Base-by-base conservation (phyloP, 2,888 invertebrate species). In the Eudemis profundana region DNA sequence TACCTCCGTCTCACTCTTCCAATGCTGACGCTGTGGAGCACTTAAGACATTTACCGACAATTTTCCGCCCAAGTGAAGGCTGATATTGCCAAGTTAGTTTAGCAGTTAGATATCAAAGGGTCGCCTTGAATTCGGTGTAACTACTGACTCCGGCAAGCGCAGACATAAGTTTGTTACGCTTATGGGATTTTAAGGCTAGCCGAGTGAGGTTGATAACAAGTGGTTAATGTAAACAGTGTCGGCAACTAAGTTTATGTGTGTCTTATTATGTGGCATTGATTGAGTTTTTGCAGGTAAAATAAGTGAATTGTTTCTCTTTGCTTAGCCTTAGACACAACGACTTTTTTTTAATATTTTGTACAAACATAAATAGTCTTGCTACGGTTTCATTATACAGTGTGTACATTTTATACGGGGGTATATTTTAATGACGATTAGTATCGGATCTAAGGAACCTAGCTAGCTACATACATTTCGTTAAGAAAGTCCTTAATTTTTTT, bases 21-120 rank as follows among this genome's bases (percentile, higher is more conserved):
- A n/a, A n/a, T 3, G 3, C 53, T 23, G 38, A 40, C 7, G 14
- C 23, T 29, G 19, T 10, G 14, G 14, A 27, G 49, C 14, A 49
- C 49, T 29, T 27, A 23, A 44, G 44, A 57, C 46, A 47, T 46
- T 57, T 36, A 57, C 46, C 56, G 29, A 19, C 46, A 47, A 57
- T 57, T 47, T 57, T 40, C 57, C 21, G 21, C 46, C 29, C 17
- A 12, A 51, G 19, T 33, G 36, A 33, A 21, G 44, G 29, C 29
- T 33, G 44, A 17, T 8, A 19, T 17, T n/a, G 19, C 56, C n/a
- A 57, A 44, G 56, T 57, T 57, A 44, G 1, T 19, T 15, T 3
- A 29, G 44, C 19, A n/a, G 29, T n/a, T 8, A 21, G 4, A 5
- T 46, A 46, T 4, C 10, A 4, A 1, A 21, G 1, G 12, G n/a